Evolutionary conservation across 37 sponge, comb jelly and placozoan genomes (phyloP), one percentile per base, ranked within the genome.

Genomic region (Axinella damicornis): DNA sequence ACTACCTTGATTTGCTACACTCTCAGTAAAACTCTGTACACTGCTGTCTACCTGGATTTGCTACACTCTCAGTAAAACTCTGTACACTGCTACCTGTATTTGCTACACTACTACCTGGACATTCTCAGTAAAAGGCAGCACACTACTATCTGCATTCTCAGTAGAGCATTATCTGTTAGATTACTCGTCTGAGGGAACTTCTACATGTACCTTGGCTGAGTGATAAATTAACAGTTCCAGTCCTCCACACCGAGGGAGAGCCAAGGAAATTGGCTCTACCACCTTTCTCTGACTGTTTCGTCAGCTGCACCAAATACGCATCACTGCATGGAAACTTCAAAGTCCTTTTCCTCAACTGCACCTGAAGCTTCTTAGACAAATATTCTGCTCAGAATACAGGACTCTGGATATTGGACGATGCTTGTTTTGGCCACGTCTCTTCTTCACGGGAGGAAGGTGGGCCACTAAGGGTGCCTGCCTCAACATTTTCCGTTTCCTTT

Each of bases 371-470:
- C 38, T 82, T 88, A 6, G 92, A 71, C 13, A 27, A 0, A 53
- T 37, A 69, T 82, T 91, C 73, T 65, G 83, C 41, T 93, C 63
- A 31, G 86, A 79, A 54, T 38, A 70, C 6, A 76, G 71, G 33
- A 84, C 58, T 39, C 27, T 60, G 12, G 62, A 35, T 17, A 82
- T 76, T 41, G 97, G 97, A 1, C 97, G 78, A 28, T 79, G 80
- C 83, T 91, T 98, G 71, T 98, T 95, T 54, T 93, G 96, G 6
- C 98, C 98, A 27, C 83, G 77, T 61, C 64, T 52, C 68, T 73
- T 89, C 83, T 81, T 91, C 71, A 87, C 83, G 18, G 76, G 28
- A 54, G 94, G 87, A 14, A 83, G 89, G 35, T 66, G 84, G 46
- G 9, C 46, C 9, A 46, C n/a, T n/a, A n/a, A n/a, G n/a, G n/a